Evolutionary conservation across 2,888 invertebrate species (phyloP), one percentile per base, ranked within the genome.

Genomic region (Onchidella celtica): DNA sequence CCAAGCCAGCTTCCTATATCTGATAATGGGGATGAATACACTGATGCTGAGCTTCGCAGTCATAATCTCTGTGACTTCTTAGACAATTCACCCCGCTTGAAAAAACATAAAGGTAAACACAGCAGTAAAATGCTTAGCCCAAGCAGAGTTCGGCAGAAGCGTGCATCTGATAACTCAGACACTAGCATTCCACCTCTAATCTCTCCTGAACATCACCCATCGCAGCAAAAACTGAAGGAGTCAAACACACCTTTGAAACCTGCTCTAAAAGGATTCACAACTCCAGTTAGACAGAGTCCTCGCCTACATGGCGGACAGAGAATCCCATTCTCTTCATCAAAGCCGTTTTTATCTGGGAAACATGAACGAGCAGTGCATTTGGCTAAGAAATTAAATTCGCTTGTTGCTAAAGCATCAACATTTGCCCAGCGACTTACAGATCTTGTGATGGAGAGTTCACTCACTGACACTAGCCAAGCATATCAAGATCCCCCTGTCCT

Each of bases 401-500:
- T 81, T n/a, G 81, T 81, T 36, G 81, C 81, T 27, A 81, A 81
- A 38, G 81, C 81, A 21, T 81, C 81, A 55, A 81, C 81, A 4
- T 81, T 76, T 70, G 81, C 81, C 11, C 81, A 81, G 38, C 75
- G 76, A 1, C 61, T 81, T 6, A 70, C 81, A 27, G 70, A 76
- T 32, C 63, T 81, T 24, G 76, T 81, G 14, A 76, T 81, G 70
- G 81, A 81, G 59, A 65, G 68, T 40, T 68, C 63, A n/a, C 57
- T 76, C 17, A 70, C 59, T 38, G 76, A 76, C 63, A 36, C 17
- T 32, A 75, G 36, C 34, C 85, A 85, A 55, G 83, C 79, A 32
- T 84, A 84, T 65, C 83, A 81, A n/a, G 85, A 86, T 21, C 80
- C 83, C 14, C 83, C 85, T 1, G 76, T 86, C n/a, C 81, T 86